These are phyloP conservation scores for Tapera naevia DNA, from an alignment of 2,797 vertebrate genomes.

Conservation along the genomic window DNA sequence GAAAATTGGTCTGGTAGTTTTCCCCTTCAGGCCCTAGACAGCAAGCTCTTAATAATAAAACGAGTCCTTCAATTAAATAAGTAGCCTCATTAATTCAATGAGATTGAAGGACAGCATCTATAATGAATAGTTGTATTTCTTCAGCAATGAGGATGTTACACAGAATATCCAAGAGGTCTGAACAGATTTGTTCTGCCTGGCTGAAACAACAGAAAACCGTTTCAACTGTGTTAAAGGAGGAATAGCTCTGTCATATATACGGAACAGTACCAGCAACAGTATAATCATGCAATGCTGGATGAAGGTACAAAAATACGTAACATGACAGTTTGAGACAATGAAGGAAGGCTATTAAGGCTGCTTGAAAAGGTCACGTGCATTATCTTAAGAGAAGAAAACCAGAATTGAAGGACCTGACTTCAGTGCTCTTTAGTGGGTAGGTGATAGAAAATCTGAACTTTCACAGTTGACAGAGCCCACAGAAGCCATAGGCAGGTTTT, in stretches of 20 bases:
- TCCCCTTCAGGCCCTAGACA: neutral
- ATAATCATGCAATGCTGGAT: neutral
- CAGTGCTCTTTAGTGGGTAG: neutral
- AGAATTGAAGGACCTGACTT: neutral
- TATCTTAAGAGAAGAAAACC: neutral
- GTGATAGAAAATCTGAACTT: neutral
- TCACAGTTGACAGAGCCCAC: neutral
- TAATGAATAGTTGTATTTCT: neutral
- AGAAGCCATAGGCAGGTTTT: neutral
- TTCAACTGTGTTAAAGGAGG: neutral
- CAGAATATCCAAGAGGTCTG: neutral
- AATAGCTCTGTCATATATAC: neutral
- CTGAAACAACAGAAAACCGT: neutral
- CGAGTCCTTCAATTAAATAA: neutral
- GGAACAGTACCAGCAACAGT: neutral
- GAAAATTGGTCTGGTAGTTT: neutral
- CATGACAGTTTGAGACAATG: neutral
- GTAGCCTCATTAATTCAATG: neutral
- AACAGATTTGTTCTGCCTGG: neutral
- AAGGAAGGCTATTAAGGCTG: neutral
- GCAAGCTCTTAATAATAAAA: neutral
- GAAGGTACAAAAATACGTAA: neutral
- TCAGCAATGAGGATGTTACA: neutral
- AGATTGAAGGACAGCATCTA: neutral
- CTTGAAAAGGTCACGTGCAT: rapidly evolving